Percentiles rank a stretch among this genome's conserved stretches.
These are phyloP conservation scores for Cisticola juncidis DNA, from an alignment of 2,113 vertebrate genomes.

Conservation along the genomic window DNA sequence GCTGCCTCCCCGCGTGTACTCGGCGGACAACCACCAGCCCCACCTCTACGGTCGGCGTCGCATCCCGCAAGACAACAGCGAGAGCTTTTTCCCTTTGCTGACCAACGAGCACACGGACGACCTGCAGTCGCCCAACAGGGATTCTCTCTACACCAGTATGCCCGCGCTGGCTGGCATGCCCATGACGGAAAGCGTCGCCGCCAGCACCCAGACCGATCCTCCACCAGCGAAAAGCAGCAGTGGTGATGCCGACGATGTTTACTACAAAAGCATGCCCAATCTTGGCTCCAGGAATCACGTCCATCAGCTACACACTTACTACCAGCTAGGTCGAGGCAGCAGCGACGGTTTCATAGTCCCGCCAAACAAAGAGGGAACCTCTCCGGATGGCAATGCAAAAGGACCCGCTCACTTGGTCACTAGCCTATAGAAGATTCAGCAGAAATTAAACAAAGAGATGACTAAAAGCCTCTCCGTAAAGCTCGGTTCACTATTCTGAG, in stretches of 20 bases:
- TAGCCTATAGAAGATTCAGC: conserved; percentile 88
- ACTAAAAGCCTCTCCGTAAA: conserved; percentile 25
- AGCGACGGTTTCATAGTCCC: conserved; percentile 95
- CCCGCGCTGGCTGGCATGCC: conserved; percentile 85
- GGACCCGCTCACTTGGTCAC: conserved; percentile 95
- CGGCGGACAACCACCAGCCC: conserved; percentile 83
- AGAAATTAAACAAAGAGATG: conserved; percentile 42
- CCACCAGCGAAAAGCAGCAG: conserved; percentile 79
- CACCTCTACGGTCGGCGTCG: conserved; percentile 83
- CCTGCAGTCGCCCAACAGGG: conserved; percentile 86
- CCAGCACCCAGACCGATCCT: conserved; percentile 86
- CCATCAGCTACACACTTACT: conserved; percentile 94
- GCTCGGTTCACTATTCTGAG: conserved; percentile 76
- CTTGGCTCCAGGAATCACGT: conserved; percentile 91
- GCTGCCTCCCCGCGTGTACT: conserved; percentile 85
- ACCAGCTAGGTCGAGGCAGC: conserved; percentile 95
- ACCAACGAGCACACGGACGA: conserved; percentile 92
- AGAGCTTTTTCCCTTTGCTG: conserved; percentile 95
- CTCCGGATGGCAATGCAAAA: conserved; percentile 80
- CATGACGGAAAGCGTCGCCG: conserved; percentile 67
- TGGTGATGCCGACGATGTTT: conserved; percentile 87
- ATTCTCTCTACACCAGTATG: conserved; percentile 97
- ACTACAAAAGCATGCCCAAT: conserved; percentile 99
- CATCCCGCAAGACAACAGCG: conserved; percentile 94
- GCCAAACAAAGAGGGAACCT: conserved; percentile 87